phyloP scores from a whole-genome alignment of 2,113 vertebrate species.

The Morone saxatilis region DNA sequence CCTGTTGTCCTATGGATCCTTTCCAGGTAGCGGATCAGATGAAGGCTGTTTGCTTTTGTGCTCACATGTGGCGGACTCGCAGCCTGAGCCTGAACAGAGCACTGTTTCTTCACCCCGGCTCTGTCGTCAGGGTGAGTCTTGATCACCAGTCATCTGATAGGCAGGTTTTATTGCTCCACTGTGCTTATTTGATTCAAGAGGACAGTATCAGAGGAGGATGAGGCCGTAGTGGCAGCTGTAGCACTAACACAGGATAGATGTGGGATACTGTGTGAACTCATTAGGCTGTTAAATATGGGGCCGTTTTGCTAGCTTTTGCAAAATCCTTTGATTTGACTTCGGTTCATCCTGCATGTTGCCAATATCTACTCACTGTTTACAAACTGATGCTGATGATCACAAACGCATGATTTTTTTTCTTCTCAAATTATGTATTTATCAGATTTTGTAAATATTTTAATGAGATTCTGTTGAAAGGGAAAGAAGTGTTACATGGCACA shows the following conservation, averaged over 20 bases:
- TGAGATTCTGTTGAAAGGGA: conserved; percentile 39
- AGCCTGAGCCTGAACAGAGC: conserved; percentile 7
- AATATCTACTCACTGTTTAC: conserved; percentile 80
- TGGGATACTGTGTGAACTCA: conserved; percentile 25
- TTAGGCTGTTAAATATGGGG: conserved; percentile 26
- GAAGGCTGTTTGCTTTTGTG: conserved; percentile 38
- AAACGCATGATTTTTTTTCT: conserved; percentile 78
- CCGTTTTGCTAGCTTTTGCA: conserved; percentile 46
- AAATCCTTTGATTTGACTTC: conserved; percentile 51
- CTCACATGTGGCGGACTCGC: conserved; percentile 15
- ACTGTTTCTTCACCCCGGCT: conserved; percentile 6
- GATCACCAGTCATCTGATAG: background rate
- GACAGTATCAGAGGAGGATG: conserved; percentile 8
- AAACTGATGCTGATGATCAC: conserved; percentile 55
- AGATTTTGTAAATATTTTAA: conserved; percentile 71
- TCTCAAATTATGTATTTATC: conserved; percentile 53
- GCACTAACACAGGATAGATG: conserved; percentile 40
- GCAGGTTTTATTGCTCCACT: conserved; percentile 17
- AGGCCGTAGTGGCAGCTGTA: conserved; percentile 56
- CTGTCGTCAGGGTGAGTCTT: background rate
- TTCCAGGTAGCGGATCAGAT: conserved; percentile 35
- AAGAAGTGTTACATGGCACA: conserved; percentile 20
- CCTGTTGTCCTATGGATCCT: conserved; percentile 20
- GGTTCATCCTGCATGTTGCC: conserved; percentile 85
- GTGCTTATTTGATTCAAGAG: conserved; percentile 12